Percentiles rank a stretch among this genome's conserved stretches.
Conservation (phyloP, 2,113 vertebrate genomes). For the Elaphurus davidianus region DNA sequence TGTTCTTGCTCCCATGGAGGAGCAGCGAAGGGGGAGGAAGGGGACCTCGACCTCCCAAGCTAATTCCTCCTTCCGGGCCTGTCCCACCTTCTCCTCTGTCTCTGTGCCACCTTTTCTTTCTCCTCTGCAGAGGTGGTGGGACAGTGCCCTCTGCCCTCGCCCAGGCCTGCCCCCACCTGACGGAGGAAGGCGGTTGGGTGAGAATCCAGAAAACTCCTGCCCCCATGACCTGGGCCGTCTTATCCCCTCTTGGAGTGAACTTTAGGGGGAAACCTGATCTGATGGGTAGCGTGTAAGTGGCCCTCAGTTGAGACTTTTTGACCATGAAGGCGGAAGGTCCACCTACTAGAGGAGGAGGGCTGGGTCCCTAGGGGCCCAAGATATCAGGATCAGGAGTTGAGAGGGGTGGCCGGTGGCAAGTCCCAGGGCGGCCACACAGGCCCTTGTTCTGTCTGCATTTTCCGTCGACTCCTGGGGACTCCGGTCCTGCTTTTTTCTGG, state of each 20-base stretch:
- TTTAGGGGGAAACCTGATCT: background rate
- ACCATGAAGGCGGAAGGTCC: background rate
- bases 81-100: background rate
- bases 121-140: background rate
- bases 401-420: background rate
- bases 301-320: background rate
- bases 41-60: too few relatives aligned
- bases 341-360: background rate
- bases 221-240: background rate
- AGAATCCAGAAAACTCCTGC: background rate
- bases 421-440: background rate
- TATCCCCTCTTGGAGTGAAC: too few relatives aligned
- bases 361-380: background rate
- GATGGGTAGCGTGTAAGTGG: background rate
- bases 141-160: background rate
- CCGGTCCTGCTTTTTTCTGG: accelerated
- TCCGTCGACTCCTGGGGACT: accelerated
- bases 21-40: too few relatives aligned
- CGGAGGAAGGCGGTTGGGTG: background rate
- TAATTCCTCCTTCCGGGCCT: background rate
- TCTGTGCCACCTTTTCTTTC: background rate
- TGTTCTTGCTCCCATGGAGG: background rate
- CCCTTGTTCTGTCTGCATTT: background rate
- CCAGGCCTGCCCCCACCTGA: background rate
- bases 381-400: too few relatives aligned